Percentiles rank a stretch among this genome's conserved stretches.
Evolutionary conservation across 1,140 invertebrate species (phyloP).

Genomic region (Penaeus vannamei): DNA sequence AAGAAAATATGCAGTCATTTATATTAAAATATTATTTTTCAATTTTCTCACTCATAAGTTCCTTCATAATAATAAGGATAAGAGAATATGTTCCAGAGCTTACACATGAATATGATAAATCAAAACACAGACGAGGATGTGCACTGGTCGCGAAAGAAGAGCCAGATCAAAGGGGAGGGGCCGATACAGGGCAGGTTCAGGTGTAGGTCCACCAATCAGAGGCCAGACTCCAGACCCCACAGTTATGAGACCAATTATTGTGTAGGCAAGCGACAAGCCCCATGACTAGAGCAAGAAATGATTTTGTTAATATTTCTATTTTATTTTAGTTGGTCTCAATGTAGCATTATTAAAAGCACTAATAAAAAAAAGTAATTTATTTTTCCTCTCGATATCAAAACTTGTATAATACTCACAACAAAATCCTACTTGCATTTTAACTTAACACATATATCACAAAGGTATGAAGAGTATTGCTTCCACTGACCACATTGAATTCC

Average conservation of each 20-base stretch:
- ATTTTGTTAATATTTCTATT: neutral
- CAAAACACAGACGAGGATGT: constrained; percentile 51
- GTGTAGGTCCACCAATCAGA: constrained; percentile 55
- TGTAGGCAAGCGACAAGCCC: constrained; percentile 42
- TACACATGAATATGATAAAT: constrained; percentile 44
- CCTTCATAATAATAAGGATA: neutral
- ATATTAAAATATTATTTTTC: no score
- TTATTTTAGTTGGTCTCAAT: neutral
- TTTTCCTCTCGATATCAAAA: neutral
- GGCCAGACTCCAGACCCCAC: constrained; percentile 48
- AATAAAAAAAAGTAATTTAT: no score
- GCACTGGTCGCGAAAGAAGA: constrained; percentile 43
- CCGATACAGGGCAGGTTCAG: constrained; percentile 56
- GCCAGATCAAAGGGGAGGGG: constrained; percentile 51
- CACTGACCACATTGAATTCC: constrained; percentile 41
- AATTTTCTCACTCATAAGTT: neutral
- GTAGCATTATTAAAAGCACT: neutral
- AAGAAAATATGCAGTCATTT: no score
- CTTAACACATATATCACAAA: neutral
- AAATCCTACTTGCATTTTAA: neutral
- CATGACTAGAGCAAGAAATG: constrained; percentile 39
- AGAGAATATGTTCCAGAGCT: neutral
- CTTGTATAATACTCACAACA: neutral
- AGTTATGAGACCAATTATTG: constrained; percentile 36
- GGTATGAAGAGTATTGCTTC: neutral